Conservation (phyloP, 1,140 invertebrate genomes). For the Bombus waltoni region DNA sequence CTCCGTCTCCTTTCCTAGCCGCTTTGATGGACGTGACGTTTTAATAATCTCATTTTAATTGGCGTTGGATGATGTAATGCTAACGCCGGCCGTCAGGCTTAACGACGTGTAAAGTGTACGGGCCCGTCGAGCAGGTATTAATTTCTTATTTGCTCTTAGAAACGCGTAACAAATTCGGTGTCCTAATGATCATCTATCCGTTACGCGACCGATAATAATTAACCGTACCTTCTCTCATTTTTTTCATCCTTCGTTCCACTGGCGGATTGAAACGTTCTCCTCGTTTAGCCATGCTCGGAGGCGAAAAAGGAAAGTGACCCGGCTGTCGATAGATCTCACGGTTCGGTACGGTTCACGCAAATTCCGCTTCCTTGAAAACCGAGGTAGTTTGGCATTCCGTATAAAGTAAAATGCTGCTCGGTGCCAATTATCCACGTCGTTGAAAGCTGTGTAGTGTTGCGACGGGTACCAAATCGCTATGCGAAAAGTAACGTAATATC, state of each 20-base stretch:
- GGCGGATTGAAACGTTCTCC: not conserved
- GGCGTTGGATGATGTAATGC: constrained; percentile 26
- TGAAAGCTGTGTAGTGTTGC: not conserved
- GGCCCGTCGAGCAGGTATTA: constrained; percentile 9
- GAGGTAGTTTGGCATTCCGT: not conserved
- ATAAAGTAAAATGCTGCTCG: constrained; percentile 4
- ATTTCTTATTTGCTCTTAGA: constrained; percentile 32
- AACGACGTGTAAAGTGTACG: constrained; percentile 20
- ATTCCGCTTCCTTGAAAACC: not conserved
- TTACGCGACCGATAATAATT: not conserved
- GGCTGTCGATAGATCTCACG: not conserved
- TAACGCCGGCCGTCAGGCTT: constrained; percentile 1
- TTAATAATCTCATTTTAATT: constrained; percentile 61
- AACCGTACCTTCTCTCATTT: not conserved
- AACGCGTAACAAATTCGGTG: constrained; percentile 26
- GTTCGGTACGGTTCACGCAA: not conserved
- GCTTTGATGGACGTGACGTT: constrained; percentile 41
- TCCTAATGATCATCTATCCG: constrained; percentile 5
- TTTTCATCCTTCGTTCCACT: too few species aligned
- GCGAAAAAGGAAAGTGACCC: not conserved
- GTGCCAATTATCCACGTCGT: constrained; percentile 1
- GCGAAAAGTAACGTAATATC: too few species aligned
- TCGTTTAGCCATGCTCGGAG: not conserved
- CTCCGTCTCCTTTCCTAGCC: constrained; percentile 21
- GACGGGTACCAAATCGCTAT: not conserved